These are phyloP conservation scores for Hirtodrosophila confusa DNA, from an alignment of 2,888 invertebrate genomes.

Conservation along the genomic window DNA sequence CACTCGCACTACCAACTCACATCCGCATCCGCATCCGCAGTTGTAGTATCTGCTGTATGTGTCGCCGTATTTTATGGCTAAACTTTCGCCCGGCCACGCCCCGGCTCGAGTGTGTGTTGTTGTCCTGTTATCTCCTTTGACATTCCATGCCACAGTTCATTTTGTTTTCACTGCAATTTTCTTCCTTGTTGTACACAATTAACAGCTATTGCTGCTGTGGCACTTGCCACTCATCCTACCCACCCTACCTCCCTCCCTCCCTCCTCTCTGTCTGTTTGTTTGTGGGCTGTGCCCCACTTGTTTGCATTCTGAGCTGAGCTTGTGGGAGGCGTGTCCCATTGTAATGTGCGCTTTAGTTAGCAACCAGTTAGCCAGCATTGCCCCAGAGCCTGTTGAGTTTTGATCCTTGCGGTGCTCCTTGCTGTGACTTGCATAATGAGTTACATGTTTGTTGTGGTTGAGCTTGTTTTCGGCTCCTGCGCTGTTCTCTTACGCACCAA, in stretches of 20 bases:
- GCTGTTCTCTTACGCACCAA: neutral
- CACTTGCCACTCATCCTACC: conserved; percentile 4
- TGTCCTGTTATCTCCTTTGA: conserved; percentile 52
- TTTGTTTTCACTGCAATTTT: conserved; percentile 76
- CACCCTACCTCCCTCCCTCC: neutral
- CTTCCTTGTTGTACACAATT: conserved; percentile 77
- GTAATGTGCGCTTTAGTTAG: conserved; percentile 61
- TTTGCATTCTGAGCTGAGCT: conserved; percentile 38
- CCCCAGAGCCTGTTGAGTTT: conserved; percentile 17
- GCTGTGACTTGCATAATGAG: conserved; percentile 70
- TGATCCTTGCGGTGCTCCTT: conserved; percentile 36
- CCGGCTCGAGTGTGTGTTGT: conserved; percentile 24
- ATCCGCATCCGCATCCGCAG: conserved; percentile 6
- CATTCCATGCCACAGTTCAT: conserved; percentile 60
- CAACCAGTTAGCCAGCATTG: conserved; percentile 17
- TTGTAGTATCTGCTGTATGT: conserved; percentile 55
- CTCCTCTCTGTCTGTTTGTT: conserved; percentile 24
- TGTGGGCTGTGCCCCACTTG: conserved; percentile 37
- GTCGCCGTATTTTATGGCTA: conserved; percentile 65
- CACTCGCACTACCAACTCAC: neutral
- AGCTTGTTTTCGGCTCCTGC: conserved; percentile 8
- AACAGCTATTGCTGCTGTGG: conserved; percentile 61
- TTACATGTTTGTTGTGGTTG: conserved; percentile 63
- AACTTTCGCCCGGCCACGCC: conserved; percentile 55
- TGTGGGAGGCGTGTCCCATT: conserved; percentile 47